These are phyloP conservation scores for Osmoderma eremita DNA, from an alignment of 2,888 invertebrate species.

Conservation along the genomic window DNA sequence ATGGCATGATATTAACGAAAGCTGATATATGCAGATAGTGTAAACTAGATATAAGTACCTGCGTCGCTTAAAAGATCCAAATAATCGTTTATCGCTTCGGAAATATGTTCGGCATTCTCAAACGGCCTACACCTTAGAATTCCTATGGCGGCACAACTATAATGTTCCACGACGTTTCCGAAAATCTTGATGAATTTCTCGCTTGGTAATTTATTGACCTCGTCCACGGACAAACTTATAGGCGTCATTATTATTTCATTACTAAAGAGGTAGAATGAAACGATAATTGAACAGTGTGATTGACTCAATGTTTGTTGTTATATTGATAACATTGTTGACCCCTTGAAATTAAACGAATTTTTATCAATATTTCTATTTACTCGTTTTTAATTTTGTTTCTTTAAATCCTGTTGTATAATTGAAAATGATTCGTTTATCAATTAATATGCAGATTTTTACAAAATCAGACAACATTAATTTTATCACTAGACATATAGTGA, in stretches of 20 bases:
- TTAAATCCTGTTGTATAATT: too few species aligned
- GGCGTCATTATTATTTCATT: constrained; percentile 35
- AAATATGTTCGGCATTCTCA: constrained; percentile 63
- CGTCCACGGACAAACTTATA: constrained; percentile 61
- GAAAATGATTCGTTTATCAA: too few species aligned
- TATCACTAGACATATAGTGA: too few species aligned
- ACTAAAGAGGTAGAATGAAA: not conserved
- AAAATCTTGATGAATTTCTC: constrained; percentile 70
- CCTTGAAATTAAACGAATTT: not conserved
- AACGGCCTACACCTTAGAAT: constrained; percentile 68
- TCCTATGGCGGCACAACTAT: constrained; percentile 66
- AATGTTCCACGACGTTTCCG: constrained; percentile 72
- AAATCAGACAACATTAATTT: too few species aligned
- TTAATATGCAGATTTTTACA: too few species aligned
- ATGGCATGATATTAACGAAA: too few species aligned
- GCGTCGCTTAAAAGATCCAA: constrained; percentile 65
- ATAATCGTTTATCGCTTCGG: constrained; percentile 66
- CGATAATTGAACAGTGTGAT: not conserved
- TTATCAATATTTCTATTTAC: constrained; percentile 1
- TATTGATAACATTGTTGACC: constrained; percentile 22
- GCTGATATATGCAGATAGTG: too few species aligned
- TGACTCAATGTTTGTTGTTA: not conserved
- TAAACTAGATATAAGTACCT: too few species aligned
- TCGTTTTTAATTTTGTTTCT: too few species aligned
- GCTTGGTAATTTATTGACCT: constrained; percentile 67